Evolutionary conservation across 2,888 invertebrate genomes (phyloP), one percentile per base, ranked within the genome.

Genomic region (Protodeltote pygarga): DNA sequence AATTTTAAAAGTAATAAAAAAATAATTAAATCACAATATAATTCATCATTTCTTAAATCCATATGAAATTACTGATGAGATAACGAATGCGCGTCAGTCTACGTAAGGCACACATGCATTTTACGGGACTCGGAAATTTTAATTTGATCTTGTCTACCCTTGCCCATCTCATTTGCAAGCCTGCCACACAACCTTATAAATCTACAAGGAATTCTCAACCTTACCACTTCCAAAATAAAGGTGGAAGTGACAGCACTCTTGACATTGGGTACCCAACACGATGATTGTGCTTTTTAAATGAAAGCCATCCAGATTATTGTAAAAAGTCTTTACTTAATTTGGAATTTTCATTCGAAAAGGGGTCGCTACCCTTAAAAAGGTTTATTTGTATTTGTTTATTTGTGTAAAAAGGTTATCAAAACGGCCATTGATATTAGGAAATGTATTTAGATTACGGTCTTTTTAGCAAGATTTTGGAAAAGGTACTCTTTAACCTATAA

Each of bases 101-200:
- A 71, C 59, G 70, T 65, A 67, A 64, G 63, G 59, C 75, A 71
- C 71, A 58, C 60, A 63, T 65, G 54, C 62, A 54, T 66, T 65
- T 64, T 58, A 69, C 63, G 65, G 53, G 42, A 61, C 48, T 55
- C 48, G 62, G 45, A 70, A 63, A 71, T 75, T 77, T 77, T 74
- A 76, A 76, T 76, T 77, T 75, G 67, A 68, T 75, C 64, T 71
- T 61, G 61, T 71, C 65, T 53, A 58, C 59, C 54, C 71, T 58
- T 64, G 54, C 73, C 73, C 67, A 65, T 69, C 71, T 75, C 71
- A 74, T 73, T 75, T 71, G 59, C 38, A 51, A 58, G 42, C 45
- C 29, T 34, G 39, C 47, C 52, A 40, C n/a, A 15, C 5, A 20
- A 9, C 4, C 5, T 2, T 6, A 3, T 14, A 3, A 2, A 2